Base-by-base conservation (phyloP, 2,797 vertebrate genomes). In the Hozukius guyotensis region DNA sequence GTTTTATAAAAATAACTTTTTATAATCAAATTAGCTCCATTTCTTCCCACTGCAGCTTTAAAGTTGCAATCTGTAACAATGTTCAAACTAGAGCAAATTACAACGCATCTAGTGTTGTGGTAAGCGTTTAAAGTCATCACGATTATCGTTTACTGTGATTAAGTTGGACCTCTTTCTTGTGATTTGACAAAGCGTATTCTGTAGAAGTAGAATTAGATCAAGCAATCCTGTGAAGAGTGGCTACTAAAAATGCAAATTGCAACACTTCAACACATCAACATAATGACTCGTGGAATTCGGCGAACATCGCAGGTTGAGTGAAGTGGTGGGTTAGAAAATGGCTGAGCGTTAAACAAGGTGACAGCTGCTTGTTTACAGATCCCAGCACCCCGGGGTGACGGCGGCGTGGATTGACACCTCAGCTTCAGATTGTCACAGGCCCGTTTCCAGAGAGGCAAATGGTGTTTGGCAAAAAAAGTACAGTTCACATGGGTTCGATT, bases 361-460 rank as follows among this genome's bases (percentile, higher is more conserved):
- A 86, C 92, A 90, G 93, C 92, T 93, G 88, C 80, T 80, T 91
- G 89, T 94, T 94, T 94, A 89, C 90, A 88, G 89, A 92, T 85
- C 76, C 82, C 83, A 87, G 85, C 88, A 85, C 90, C 80, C 82
- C 1, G 65, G 76, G 90, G 90, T 86, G 86, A 79, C 52, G 57
- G 81, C 36, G 66, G 80, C 80, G 24, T 72, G 90, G 87, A 87
- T 74, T 79, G 92, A 94, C 93, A 94, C 92, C 91, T 82, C 72
- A 2, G 83, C 77, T 85, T 86, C 80, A 90, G 83, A 83, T 66
- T 77, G 80, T 89, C 80, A 77, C 67, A 67, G 92, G 88, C 79
- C 76, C 56, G 49, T 88, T 90, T 93, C 91, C 88, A 93, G 63
- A 64, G 71, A 88, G 82, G 89, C 93, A 95, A 95, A 94, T 91